These are phyloP conservation scores for Delia radicum DNA, from an alignment of 1,140 invertebrate genomes.

Conservation along the genomic window DNA sequence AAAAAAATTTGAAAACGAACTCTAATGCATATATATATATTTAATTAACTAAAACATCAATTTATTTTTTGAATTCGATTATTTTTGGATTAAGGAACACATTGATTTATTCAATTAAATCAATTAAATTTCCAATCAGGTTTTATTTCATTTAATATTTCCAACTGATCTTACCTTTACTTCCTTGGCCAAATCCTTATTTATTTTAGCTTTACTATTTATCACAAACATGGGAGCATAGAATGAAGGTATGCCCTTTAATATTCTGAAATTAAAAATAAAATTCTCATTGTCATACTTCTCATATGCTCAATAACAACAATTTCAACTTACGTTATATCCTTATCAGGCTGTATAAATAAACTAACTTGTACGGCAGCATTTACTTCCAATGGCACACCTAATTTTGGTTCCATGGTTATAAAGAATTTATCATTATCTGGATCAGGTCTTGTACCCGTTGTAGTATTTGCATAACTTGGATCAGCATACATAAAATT, in stretches of 20 bases:
- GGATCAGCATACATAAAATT: constrained; percentile 82
- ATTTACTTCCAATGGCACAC: constrained; percentile 68
- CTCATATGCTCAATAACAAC: background rate
- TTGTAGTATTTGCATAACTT: constrained; percentile 63
- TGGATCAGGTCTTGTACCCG: constrained; percentile 69
- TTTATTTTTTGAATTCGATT: too few species aligned
- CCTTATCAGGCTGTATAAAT: constrained; percentile 59
- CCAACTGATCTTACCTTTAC: constrained; percentile 37
- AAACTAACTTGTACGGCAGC: constrained; percentile 75
- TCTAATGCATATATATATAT: too few species aligned
- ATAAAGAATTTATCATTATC: constrained; percentile 70
- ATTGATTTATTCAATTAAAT: too few species aligned
- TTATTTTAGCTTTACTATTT: constrained; percentile 39
- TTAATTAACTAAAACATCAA: too few species aligned
- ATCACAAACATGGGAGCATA: constrained; percentile 49
- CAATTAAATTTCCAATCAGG: too few species aligned
- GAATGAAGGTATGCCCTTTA: constrained; percentile 39
- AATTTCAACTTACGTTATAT: constrained; percentile 60
- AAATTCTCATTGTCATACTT: background rate
- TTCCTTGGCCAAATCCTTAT: constrained; percentile 37
- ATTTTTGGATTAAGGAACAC: too few species aligned
- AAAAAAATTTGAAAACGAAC: too few species aligned
- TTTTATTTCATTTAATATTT: too few species aligned
- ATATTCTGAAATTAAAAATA: constrained; percentile 33
- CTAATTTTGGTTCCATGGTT: constrained; percentile 70